Base-by-base conservation (phyloP, 2,888 invertebrate genomes). In the Yponomeuta evonymella region DNA sequence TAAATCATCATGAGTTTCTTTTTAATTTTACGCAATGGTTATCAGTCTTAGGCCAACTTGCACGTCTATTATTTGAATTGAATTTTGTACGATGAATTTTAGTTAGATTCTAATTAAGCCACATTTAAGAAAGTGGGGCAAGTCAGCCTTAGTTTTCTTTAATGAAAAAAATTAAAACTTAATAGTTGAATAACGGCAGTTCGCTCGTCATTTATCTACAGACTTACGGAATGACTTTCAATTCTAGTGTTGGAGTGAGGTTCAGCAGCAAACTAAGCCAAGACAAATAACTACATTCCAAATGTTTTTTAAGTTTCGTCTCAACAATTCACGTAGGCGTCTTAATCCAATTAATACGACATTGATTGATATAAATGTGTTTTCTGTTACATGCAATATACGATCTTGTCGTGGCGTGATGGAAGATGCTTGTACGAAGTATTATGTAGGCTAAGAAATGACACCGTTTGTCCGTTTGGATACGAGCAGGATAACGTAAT, bases 301-400 rank as follows among this genome's bases (percentile, higher is more conserved):
- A 12, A 58, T 15, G 15, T 9, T 58, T 15, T 5, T 1, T 15
- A 58, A 58, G 51, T 58, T 58, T 58, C 51, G 51, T 58, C 51
- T 58, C 51, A 29, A 29, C n/a, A 65, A 77, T 73, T 73, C 72
- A 75, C 72, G 89, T 90, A 81, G 89, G 88, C 83, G 89, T 90
- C 89, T 89, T 83, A 89, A 88, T 91, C 89, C 89, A 90, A 90
- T 90, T 90, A 90, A 89, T 88, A 77, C 83, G 89, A 91, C 91
- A 82, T 87, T 91, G 91, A 91, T 90, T 86, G 90, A 91, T 90
- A 86, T 87, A 90, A 90, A 91, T 90, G 89, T 48, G 23, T 69
- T 67, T 67, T 65, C 36, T 48, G 67, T 48, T 43, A 33, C 51
- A 48, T 15, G 48, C 65, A 65, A 30, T 15, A 65, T 33, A 65